Conservation (phyloP, 2,113 vertebrate genomes). For the Strix uralensis region DNA sequence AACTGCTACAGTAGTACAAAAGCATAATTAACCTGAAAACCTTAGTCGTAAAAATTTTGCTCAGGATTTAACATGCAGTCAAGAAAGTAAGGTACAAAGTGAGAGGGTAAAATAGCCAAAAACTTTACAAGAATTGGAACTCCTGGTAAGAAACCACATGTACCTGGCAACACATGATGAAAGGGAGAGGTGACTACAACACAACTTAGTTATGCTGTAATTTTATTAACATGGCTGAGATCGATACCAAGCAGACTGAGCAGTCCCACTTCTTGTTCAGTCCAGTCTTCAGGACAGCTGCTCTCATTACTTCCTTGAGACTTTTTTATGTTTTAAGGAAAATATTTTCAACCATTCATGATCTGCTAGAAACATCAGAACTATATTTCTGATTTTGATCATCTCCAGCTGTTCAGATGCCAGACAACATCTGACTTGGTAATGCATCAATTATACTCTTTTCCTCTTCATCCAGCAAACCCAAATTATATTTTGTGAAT, state of each 20-base stretch:
- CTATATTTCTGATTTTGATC: not conserved
- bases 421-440: not conserved
- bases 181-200: not conserved
- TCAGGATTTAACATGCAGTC: not conserved
- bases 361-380: not conserved
- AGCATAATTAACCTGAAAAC: not conserved
- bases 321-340: not conserved
- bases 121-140: not conserved
- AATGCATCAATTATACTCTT: not conserved
- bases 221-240: not conserved
- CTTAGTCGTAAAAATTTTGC: not conserved
- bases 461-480: not conserved
- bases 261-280: not conserved
- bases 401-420: not conserved
- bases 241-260: not conserved
- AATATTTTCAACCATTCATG: not conserved
- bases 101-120: not conserved
- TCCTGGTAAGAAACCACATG: not conserved
- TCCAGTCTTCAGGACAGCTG: not conserved
- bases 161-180: not conserved
- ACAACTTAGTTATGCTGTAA: not conserved
- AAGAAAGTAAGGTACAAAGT: not conserved
- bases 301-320: not conserved
- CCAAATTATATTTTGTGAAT: not conserved
- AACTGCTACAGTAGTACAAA: not conserved